phyloP scores from a whole-genome alignment of 2,888 invertebrate species.

The Schizaphis graminum region DNA sequence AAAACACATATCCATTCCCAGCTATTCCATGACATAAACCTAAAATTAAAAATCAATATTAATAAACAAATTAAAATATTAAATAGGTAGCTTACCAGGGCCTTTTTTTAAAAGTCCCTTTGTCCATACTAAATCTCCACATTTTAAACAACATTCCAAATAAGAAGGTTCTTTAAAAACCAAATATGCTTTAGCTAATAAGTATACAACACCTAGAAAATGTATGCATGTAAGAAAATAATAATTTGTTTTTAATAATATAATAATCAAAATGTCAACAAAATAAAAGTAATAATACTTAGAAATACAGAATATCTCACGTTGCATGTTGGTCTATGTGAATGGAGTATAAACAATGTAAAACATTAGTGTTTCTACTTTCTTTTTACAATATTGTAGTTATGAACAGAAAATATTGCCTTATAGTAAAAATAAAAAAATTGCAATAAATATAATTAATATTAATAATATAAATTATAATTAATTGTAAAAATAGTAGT shows the following conservation, averaged over 20 bases:
- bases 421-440: too few relatives aligned
- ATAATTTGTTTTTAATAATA: neutral
- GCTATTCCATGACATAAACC: constrained; percentile 90
- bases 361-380: too few relatives aligned
- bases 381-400: too few relatives aligned
- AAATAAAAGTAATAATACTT: neutral
- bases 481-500: too few relatives aligned
- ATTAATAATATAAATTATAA: too few relatives aligned
- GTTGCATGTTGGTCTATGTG: neutral
- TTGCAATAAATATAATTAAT: too few relatives aligned
- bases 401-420: too few relatives aligned
- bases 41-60: constrained; percentile 65
- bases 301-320: neutral
- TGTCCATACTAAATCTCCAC: constrained; percentile 85
- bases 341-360: neutral
- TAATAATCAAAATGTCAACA: neutral
- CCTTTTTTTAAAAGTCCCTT: constrained; percentile 88
- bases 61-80: neutral
- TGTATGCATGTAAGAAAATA: neutral
- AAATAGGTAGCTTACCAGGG: constrained; percentile 73
- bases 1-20: constrained; percentile 85
- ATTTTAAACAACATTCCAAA: constrained; percentile 77
- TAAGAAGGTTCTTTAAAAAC: constrained; percentile 82
- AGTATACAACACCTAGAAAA: neutral
- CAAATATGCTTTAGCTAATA: constrained; percentile 85